Evolutionary conservation across 2,888 invertebrate genomes (phyloP), one percentile per base, ranked within the genome.

Genomic region (Nudaria mundana): DNA sequence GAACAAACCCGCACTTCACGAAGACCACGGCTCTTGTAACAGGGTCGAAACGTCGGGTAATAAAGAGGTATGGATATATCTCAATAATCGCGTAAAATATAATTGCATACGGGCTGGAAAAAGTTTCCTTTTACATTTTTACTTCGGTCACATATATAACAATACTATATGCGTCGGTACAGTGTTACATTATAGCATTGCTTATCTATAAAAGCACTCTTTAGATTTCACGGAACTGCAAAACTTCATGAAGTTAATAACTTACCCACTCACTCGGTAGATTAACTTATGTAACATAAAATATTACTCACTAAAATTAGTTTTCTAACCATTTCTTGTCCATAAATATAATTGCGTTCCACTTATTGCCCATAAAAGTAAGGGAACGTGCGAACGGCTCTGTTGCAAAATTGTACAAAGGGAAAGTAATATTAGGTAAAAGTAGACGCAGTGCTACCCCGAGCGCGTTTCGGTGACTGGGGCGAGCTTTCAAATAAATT

Each of bases 331-430:
- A 80, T 83, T 80, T 70, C 78, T 71, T 77, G 67, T 72, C 79
- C 86, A 85, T 87, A 87, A 87, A 88, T 88, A 88, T 88, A 87
- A 87, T 87, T 88, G 87, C 81, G 85, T 83, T 81, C 84, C 84
- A 87, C 87, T 88, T 88, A 88, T 87, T 82, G 86, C 83, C 87
- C 88, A 87, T 87, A 88, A 87, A 87, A 82, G 83, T 73, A 76
- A 81, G 78, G 81, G 83, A 83, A 87, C 86, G 88, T 87, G 87
- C 85, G 80, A 87, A 86, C 79, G 84, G 80, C 77, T 76, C 80
- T 78, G 81, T 85, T 87, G 83, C 87, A 86, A 86, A 88, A 87
- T 86, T 87, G 86, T 86, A 87, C 87, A 87, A 87, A 87, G 86
- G 85, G 82, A 86, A 86, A 85, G 84, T 83, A 84, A 85, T 87